Conservation (phyloP, 2,113 vertebrate species). For the Clinocottus analis region DNA sequence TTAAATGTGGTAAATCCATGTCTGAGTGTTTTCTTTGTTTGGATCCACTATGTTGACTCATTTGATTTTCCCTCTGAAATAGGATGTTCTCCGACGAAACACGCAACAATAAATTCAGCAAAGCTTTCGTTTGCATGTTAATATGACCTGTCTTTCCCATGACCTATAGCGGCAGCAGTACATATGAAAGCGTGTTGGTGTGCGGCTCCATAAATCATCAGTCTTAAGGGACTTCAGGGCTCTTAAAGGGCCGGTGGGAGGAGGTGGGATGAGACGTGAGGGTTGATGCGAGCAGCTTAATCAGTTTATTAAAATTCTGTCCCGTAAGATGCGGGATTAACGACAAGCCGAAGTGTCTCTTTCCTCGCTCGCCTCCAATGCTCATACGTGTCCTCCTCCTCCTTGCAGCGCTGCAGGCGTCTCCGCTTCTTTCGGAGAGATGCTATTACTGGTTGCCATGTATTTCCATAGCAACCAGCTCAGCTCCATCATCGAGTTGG, state of each 20-base stretch:
- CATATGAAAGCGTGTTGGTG: neutral
- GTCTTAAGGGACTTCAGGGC: conserved; percentile 3
- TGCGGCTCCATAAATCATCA: conserved; percentile 34
- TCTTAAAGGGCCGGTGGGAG: neutral
- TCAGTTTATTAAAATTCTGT: conserved; percentile 54
- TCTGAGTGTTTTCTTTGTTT: neutral
- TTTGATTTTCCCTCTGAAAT: too few relatives aligned
- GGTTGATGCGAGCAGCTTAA: conserved; percentile 19
- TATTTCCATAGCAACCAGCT: conserved; percentile 99
- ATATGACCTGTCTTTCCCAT: conserved; percentile 6
- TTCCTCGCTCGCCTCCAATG: conserved; percentile 30
- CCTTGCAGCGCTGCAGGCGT: conserved; percentile 93
- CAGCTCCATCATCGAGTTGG: conserved; percentile 95
- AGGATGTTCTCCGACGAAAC: neutral
- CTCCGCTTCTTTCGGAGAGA: conserved; percentile 98
- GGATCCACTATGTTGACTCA: neutral
- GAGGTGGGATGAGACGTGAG: neutral
- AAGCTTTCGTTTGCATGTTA: neutral
- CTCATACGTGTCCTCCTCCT: conserved; percentile 50
- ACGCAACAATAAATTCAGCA: neutral
- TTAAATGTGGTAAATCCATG: neutral
- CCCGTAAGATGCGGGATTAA: conserved; percentile 48
- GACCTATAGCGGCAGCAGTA: conserved; percentile 24
- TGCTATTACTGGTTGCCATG: conserved; percentile 98
- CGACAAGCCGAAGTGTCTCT: conserved; percentile 31